Percentiles rank a stretch among this genome's conserved stretches.
Conservation (phyloP, 2,113 vertebrate species). For the Hassar affinis region DNA sequence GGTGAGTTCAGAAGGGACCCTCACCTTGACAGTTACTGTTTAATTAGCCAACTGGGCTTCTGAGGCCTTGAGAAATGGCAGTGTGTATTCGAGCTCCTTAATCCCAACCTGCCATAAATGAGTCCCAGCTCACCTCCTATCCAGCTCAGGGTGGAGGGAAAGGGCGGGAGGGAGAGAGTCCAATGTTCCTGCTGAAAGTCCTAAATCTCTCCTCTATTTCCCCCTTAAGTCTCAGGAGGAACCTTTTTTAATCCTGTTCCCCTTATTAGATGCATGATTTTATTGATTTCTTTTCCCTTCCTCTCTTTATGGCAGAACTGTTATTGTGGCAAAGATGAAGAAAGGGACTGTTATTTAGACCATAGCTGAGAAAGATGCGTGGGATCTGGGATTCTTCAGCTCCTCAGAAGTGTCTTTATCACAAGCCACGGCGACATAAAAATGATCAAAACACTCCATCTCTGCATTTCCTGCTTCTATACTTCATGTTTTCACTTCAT, state of each 20-base stretch:
- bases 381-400: slow-evolving; percentile 48
- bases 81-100: slow-evolving; percentile 60
- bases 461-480: slow-evolving; percentile 30
- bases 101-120: slow-evolving; percentile 62
- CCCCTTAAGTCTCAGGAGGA: slow-evolving; percentile 39
- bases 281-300: slow-evolving; percentile 62
- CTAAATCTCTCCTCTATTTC: slow-evolving; percentile 51
- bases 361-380: slow-evolving; percentile 21
- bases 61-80: slow-evolving; percentile 64
- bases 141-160: slow-evolving; percentile 43
- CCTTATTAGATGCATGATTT: slow-evolving; percentile 63
- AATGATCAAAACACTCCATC: slow-evolving; percentile 67
- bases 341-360: slow-evolving; percentile 57
- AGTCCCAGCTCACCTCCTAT: slow-evolving; percentile 49
- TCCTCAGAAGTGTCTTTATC: slow-evolving; percentile 52
- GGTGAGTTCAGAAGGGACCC: slow-evolving; percentile 41
- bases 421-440: slow-evolving; percentile 44
- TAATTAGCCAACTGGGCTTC: slow-evolving; percentile 68
- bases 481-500: slow-evolving; percentile 57
- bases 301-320: slow-evolving; percentile 53
- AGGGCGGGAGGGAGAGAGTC: slow-evolving; percentile 25
- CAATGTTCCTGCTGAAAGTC: slow-evolving; percentile 47
- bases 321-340: slow-evolving; percentile 49
- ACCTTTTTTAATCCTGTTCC: slow-evolving; percentile 62
- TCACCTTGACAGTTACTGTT: slow-evolving; percentile 62